Base-by-base conservation (phyloP, 1,140 invertebrate genomes). In the Euura saliciscinereae region DNA sequence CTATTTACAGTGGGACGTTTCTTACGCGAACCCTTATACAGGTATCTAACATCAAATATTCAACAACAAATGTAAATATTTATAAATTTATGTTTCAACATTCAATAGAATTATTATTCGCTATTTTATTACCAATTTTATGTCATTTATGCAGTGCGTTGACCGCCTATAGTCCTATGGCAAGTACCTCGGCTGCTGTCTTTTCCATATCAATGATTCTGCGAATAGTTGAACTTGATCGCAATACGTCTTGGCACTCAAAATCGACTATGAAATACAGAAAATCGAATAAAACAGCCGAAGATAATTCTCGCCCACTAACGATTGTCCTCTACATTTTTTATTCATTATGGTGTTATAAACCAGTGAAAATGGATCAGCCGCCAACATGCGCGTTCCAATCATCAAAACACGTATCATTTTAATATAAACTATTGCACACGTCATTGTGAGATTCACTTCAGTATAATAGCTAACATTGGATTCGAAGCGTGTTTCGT, bases 1-100 rank as follows among this genome's bases (percentile, higher is more conserved):
- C 28, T 28, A 28, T 28, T 28, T 28, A 28, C 28, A 28, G 28
- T 28, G 28, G 28, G 28, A 28, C 28, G 28, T 28, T 28, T 28
- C 28, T 28, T 28, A 28, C 28, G 28, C 28, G 28, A 28, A 28
- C 28, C 28, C 28, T 28, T 28, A 28, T 28, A 28, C 28, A 28
- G 28, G 28, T 44, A 43, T 71, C 65, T 72, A 72, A 74, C 73
- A 74, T 68, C 70, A 71, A 74, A 70, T 67, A 65, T 71, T 74
- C 67, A 74, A 74, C 73, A 74, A 74, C 73, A 28, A 28, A 74
- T 74, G 70, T 74, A 74, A 74, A 74, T 74, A 74, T 71, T 72
- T 74, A 72, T 72, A 74, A 74, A 74, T 65, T 59, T 44, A 68
- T 46, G 68, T 8, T 71, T 45, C 42, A 65, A 74, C 45, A 66